Conservation (phyloP, 2,888 invertebrate species). For the Chymomyza fuscimana region DNA sequence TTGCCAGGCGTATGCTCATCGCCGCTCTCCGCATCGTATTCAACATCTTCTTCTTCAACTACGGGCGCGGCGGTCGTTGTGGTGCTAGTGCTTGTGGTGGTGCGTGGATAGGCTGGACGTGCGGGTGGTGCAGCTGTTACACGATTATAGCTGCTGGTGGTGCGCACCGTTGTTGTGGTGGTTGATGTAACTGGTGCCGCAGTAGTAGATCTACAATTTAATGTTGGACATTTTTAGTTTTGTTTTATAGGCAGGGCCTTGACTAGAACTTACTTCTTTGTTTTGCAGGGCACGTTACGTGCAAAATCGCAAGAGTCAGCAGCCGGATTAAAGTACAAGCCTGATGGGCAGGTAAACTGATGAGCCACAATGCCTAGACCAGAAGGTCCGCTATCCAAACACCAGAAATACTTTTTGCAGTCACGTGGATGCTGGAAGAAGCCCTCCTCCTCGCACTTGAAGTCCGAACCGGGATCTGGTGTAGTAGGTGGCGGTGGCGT, state of each 20-base stretch:
- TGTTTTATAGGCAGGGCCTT: neutral
- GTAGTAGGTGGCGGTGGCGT: conserved; percentile 88
- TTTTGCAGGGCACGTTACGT: conserved; percentile 91
- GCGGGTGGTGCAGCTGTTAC: conserved; percentile 79
- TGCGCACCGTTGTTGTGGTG: conserved; percentile 78
- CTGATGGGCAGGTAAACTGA: conserved; percentile 95
- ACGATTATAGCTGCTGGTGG: conserved; percentile 80
- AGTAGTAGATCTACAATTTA: conserved; percentile 79
- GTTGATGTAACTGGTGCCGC: conserved; percentile 81
- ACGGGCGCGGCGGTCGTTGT: conserved; percentile 77
- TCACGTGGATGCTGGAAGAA: conserved; percentile 95
- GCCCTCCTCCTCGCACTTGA: conserved; percentile 95
- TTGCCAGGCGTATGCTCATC: conserved; percentile 53
- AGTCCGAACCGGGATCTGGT: conserved; percentile 92
- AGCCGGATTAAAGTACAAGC: conserved; percentile 93
- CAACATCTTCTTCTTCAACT: conserved; percentile 80
- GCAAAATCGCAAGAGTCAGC: conserved; percentile 96
- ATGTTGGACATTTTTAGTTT: neutral
- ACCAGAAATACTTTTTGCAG: conserved; percentile 97
- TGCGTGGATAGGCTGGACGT: conserved; percentile 69
- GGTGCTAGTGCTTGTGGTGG: conserved; percentile 79
- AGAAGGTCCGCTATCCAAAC: conserved; percentile 92
- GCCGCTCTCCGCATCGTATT: conserved; percentile 80
- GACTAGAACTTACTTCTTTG: conserved; percentile 72
- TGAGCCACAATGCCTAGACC: conserved; percentile 94